Base-by-base conservation (phyloP, 2,888 invertebrate species). In the Papilio demoleus region DNA sequence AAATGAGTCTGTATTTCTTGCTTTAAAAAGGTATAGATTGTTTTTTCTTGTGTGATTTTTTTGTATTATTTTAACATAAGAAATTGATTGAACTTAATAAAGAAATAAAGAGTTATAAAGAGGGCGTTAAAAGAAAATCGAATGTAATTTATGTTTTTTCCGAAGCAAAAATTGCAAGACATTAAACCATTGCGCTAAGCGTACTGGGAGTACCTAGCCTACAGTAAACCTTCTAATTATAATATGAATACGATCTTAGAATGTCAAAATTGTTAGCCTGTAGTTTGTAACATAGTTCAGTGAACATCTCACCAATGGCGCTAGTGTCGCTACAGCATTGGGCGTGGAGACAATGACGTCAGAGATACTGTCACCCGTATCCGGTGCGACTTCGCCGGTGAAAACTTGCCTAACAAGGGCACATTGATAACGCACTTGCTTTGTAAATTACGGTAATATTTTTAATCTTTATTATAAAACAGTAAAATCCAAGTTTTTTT, bases 281-380 rank as follows among this genome's bases (percentile, higher is more conserved):
- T 42, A 40, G 34, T 34, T 34, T 42, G 8, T 36, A 67, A 9
- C 61, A 56, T 53, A 56, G 62, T 67, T 62, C 27, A 50, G 34
- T 45, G 47, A 66, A 47, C 59, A 40, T 42, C 53, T 56, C 53
- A n/a, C 22, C 22, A 14, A 31, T 8, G 45, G 47, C 58, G 47
- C 42, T 65, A 73, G 65, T 68, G 65, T 70, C 75, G 65, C 73
- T 75, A 74, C 77, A 56, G 71, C 71, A 81, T 79, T 56, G 53
- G 53, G 53, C 53, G 75, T 56, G 62, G 74, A 78, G 80, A 87
- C 87, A 88, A 86, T 85, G 82, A 79, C 79, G 82, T 81, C 81
- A 79, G 70, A 78, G 87, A 88, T 87, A 88, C 79, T 86, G 88
- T 87, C 88, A 83, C 75, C 40, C 65, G 76, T 76, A 80, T 84